phyloP scores from a whole-genome alignment of 1,140 invertebrate genomes.

The Coelopa frigida region DNA sequence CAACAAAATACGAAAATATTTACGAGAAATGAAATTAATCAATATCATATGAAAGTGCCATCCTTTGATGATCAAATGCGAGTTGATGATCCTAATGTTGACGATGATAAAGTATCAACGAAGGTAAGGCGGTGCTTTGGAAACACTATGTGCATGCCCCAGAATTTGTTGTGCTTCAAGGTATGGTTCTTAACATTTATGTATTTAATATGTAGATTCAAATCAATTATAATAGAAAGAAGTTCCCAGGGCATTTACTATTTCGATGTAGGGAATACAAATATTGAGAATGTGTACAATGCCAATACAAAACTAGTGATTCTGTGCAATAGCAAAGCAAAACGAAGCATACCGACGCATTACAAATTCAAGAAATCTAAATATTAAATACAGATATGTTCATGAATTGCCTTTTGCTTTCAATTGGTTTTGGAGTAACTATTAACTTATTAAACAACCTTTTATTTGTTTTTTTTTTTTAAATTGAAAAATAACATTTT shows the following conservation, averaged over 20 bases:
- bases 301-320: too few relatives aligned
- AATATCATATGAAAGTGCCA: too few relatives aligned
- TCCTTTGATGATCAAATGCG: constrained; percentile 6
- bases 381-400: constrained; percentile 44
- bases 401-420: constrained; percentile 30
- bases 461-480: constrained; percentile 19
- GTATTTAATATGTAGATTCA: constrained; percentile 46
- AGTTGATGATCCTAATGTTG: constrained; percentile 18
- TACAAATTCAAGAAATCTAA: constrained; percentile 18
- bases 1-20: too few relatives aligned
- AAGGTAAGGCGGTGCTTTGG: constrained; percentile 62
- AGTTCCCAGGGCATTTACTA: too few relatives aligned
- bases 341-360: background rate
- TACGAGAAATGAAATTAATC: too few relatives aligned
- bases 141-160: constrained; percentile 61
- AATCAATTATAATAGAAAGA: too few relatives aligned
- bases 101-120: constrained; percentile 29
- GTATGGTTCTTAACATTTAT: constrained; percentile 50
- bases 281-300: too few relatives aligned
- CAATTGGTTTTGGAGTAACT: constrained; percentile 26
- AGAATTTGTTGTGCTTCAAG: constrained; percentile 68
- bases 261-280: too few relatives aligned
- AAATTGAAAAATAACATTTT: too few relatives aligned
- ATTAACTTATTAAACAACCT: constrained; percentile 25
- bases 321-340: constrained; percentile 1